phyloP scores from a whole-genome alignment of 1,140 invertebrate species.

The Heliconius hermathena region DNA sequence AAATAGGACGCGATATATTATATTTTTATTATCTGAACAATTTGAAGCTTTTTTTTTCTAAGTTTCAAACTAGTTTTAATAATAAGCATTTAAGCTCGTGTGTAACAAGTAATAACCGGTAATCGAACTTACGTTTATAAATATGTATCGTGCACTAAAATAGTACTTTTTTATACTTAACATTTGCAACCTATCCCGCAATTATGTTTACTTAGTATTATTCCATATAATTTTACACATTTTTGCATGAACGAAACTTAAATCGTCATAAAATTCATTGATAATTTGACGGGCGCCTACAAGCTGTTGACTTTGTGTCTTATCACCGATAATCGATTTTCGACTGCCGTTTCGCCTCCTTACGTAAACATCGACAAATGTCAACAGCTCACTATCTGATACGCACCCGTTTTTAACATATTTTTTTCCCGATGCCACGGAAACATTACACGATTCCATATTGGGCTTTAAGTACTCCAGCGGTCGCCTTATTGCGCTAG shows the following conservation, averaged over 20 bases:
- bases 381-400: slow-evolving; percentile 76
- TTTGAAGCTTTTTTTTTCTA: neutral
- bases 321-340: slow-evolving; percentile 77
- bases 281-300: slow-evolving; percentile 67
- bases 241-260: slow-evolving; percentile 44
- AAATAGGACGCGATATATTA: slow-evolving; percentile 34
- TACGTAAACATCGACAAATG: slow-evolving; percentile 73
- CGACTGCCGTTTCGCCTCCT: slow-evolving; percentile 78
- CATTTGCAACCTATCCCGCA: neutral
- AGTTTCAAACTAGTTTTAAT: neutral
- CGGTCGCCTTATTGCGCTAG: slow-evolving; percentile 49
- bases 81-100: neutral
- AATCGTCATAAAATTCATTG: slow-evolving; percentile 47
- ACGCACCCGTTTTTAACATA: slow-evolving; percentile 52
- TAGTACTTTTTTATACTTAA: neutral
- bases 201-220: slow-evolving; percentile 14
- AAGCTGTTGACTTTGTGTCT: slow-evolving; percentile 66
- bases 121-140: slow-evolving; percentile 6
- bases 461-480: slow-evolving; percentile 51
- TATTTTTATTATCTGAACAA: slow-evolving; percentile 24
- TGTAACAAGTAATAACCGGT: neutral
- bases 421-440: slow-evolving; percentile 52
- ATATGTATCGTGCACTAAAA: neutral
- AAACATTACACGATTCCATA: slow-evolving; percentile 57
- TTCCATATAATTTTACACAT: slow-evolving; percentile 22